phyloP scores from a whole-genome alignment of 2,888 invertebrate genomes.

The Podotricha telesiphe region DNA sequence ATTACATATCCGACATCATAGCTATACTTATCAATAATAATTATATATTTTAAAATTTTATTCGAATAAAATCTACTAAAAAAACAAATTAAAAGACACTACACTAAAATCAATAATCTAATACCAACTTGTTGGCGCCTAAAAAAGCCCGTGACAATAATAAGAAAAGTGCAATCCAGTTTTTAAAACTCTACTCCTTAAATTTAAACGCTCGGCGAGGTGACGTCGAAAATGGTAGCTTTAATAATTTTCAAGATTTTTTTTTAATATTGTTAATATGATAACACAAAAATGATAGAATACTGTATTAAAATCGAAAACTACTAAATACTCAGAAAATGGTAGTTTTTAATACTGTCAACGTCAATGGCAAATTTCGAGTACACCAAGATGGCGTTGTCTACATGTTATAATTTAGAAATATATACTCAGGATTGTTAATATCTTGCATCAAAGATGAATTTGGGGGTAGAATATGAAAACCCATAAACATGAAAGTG shows the following conservation, averaged over 20 bases:
- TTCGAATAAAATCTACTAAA: conserved; percentile 28
- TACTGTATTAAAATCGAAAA: conserved; percentile 16
- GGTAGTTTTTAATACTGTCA: conserved; percentile 34
- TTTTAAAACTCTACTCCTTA: conserved; percentile 14
- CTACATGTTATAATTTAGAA: conserved; percentile 79
- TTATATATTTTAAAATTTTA: conserved; percentile 4
- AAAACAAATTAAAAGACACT: conserved; percentile 43
- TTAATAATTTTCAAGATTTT: not conserved
- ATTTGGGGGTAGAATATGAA: conserved; percentile 92
- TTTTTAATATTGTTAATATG: no score
- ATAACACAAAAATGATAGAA: not conserved
- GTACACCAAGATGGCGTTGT: conserved; percentile 49
- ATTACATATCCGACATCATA: conserved; percentile 46
- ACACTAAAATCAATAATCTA: conserved; percentile 51
- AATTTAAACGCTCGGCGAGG: not conserved
- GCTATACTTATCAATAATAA: not conserved
- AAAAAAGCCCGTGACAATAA: conserved; percentile 50
- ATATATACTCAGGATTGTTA: conserved; percentile 84
- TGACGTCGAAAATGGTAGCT: conserved; percentile 15
- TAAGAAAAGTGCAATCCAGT: conserved; percentile 32
- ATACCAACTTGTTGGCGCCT: conserved; percentile 57
- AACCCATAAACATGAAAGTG: conserved; percentile 98
- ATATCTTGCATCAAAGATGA: conserved; percentile 83
- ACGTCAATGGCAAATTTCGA: conserved; percentile 26
- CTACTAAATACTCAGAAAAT: conserved; percentile 31